Evolutionary conservation across 2,888 invertebrate species (phyloP).

Genomic region (Aromia moschata): DNA sequence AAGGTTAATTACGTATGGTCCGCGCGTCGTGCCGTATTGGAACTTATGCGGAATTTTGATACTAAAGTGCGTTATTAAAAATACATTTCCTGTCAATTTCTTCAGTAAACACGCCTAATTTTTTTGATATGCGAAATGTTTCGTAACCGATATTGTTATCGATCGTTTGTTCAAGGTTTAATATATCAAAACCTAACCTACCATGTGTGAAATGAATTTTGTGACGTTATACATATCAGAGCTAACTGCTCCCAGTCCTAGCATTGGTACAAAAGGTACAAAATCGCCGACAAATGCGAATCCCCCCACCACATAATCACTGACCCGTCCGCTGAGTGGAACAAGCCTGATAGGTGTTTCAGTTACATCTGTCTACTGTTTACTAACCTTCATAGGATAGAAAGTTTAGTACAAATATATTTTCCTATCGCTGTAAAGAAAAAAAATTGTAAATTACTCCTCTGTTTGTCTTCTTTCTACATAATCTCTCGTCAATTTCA

Average conservation of each 20-base stretch:
- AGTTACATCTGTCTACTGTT: too few species aligned
- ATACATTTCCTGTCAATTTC: slow-evolving; percentile 49
- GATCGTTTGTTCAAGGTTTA: too few species aligned
- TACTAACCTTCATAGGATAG: too few species aligned
- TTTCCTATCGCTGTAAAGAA: too few species aligned
- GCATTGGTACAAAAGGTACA: neutral
- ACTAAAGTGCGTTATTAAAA: slow-evolving; percentile 43
- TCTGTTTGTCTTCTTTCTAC: too few species aligned
- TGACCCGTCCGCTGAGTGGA: too few species aligned
- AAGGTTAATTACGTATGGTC: slow-evolving; percentile 47
- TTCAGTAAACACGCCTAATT: slow-evolving; percentile 35
- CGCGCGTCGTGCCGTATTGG: slow-evolving; percentile 44
- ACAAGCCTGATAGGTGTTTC: too few species aligned
- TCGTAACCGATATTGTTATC: slow-evolving; percentile 22
- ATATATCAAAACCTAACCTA: neutral
- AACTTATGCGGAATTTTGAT: slow-evolving; percentile 45
- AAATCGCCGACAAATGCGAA: too few species aligned
- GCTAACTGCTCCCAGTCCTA: neutral
- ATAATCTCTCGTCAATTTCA: too few species aligned
- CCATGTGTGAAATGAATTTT: neutral
- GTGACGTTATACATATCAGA: neutral
- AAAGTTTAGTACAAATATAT: too few species aligned
- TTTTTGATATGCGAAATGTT: slow-evolving; percentile 14
- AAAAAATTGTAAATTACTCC: too few species aligned
- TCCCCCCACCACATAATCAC: too few species aligned